Evolutionary conservation across 2,888 invertebrate genomes (phyloP), one percentile per base, ranked within the genome.

Genomic region (Plemyria rubiginata): DNA sequence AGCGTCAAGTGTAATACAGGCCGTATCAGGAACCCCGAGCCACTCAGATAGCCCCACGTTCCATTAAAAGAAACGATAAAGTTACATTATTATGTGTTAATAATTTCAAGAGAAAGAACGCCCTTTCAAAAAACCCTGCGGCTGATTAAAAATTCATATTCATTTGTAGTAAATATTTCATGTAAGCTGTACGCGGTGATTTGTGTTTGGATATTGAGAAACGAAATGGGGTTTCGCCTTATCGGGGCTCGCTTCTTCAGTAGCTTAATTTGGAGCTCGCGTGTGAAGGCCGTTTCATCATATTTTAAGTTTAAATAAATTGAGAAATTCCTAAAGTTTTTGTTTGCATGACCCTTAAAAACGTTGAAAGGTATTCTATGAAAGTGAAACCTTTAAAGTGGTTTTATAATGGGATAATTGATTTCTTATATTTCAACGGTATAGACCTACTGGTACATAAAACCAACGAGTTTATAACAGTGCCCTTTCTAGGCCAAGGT

Each of bases 1-100:
- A 92, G 87, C 84, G 85, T 82, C 80, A 81, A 78, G 84, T 83
- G 81, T 90, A 90, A 91, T 89, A 82, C 82, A 77, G 81, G 85
- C 81, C 80, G 76, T 87, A 87, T 88, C 86, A 84, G 80, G 80
- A 79, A 72, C 86, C 84, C 83, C 80, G 76, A 78, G 78, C 80
- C 80, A 80, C 80, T 81, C 78, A 77, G 86, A 90, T 88, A 85
- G 85, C 89, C 85, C 82, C 81, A 78, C 79, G 84, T 90, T 90
- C 88, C 90, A 91, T 92, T 91, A 92, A 89, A 88, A 89, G 88
- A 84, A 88, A 82, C 82, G 86, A 89, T 92, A 92, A 92, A 92
- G 88, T 88, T 84, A 86, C 88, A 88, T 90, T 90, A 92, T 92
- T 91, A 92, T 90, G 91, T 92, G 92, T 92, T 90, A 91, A 91